A percentile compares a stretch with the other conserved stretches of the same genome.
phyloP scores from a whole-genome alignment of 1,140 invertebrate species.

The Bursaphelenchus mucronatus region DNA sequence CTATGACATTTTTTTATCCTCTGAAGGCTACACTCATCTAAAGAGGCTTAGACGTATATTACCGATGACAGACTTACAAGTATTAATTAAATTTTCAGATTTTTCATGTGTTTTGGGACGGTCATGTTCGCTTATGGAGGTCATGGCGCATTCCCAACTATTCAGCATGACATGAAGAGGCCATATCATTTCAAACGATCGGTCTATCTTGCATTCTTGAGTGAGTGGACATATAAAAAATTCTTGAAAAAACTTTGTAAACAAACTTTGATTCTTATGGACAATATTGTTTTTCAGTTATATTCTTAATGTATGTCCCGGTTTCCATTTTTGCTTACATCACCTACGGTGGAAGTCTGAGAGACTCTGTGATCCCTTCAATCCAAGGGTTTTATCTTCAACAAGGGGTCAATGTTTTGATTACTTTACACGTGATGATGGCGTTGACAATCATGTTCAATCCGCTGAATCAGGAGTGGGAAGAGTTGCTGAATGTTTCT shows the following conservation, averaged over 20 bases:
- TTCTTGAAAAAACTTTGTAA: constrained; percentile 19
- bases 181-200: constrained; percentile 55
- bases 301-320: constrained; percentile 53
- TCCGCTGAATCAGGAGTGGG: constrained; percentile 67
- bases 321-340: constrained; percentile 50
- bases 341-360: constrained; percentile 52
- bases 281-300: constrained; percentile 39
- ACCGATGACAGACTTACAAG: no score
- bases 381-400: constrained; percentile 53
- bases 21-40: background rate
- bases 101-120: constrained; percentile 60
- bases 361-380: constrained; percentile 57
- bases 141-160: constrained; percentile 63
- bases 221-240: constrained; percentile 26
- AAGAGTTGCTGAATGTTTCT: constrained; percentile 69
- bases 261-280: background rate
- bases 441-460: constrained; percentile 63
- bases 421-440: constrained; percentile 62
- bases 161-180: constrained; percentile 64
- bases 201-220: constrained; percentile 49
- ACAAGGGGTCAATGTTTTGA: constrained; percentile 61
- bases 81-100: constrained; percentile 38
- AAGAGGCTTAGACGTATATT: no score
- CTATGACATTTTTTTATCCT: constrained; percentile 1
- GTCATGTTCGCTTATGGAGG: constrained; percentile 63